These are phyloP conservation scores for Chiloscyllium plagiosum DNA, from an alignment of 2,113 vertebrate species.

Conservation along the genomic window DNA sequence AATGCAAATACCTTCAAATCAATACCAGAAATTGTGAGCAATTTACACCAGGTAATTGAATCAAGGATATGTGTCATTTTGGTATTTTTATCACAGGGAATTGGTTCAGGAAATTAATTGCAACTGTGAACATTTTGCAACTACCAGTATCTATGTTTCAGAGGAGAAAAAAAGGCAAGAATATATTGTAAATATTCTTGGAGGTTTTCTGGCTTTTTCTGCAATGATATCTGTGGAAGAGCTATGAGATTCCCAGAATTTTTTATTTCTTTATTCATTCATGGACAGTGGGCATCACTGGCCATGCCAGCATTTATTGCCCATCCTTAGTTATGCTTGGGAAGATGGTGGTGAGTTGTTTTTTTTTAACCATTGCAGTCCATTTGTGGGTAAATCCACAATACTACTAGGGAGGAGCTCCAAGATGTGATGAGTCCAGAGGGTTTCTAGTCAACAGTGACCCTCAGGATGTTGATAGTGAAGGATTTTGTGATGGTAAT, in stretches of 20 bases:
- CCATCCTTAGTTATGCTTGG: too few species aligned
- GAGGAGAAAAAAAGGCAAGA: not conserved
- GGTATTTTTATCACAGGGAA: not conserved
- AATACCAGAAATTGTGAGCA: not conserved
- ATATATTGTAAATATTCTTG: not conserved
- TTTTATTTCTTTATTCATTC: too few species aligned
- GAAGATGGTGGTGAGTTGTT: too few species aligned
- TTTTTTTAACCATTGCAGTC: too few species aligned
- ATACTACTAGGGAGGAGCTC: too few species aligned
- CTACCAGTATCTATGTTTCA: not conserved
- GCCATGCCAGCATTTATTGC: too few species aligned
- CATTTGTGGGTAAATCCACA: too few species aligned
- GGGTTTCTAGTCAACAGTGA: too few species aligned
- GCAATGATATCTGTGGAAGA: not conserved
- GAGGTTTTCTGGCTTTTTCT: not conserved
- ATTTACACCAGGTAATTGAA: conserved; percentile 18
- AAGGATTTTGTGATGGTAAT: too few species aligned
- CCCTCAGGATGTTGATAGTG: too few species aligned
- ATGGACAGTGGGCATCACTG: too few species aligned
- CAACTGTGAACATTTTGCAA: not conserved
- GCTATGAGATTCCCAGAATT: not conserved
- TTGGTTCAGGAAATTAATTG: not conserved
- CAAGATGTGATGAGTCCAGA: too few species aligned
- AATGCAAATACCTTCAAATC: not conserved
- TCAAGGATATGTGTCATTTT: not conserved